Evolutionary conservation across 1,140 invertebrate genomes (phyloP), one percentile per base, ranked within the genome.

Genomic region (Musca vetustissima): DNA sequence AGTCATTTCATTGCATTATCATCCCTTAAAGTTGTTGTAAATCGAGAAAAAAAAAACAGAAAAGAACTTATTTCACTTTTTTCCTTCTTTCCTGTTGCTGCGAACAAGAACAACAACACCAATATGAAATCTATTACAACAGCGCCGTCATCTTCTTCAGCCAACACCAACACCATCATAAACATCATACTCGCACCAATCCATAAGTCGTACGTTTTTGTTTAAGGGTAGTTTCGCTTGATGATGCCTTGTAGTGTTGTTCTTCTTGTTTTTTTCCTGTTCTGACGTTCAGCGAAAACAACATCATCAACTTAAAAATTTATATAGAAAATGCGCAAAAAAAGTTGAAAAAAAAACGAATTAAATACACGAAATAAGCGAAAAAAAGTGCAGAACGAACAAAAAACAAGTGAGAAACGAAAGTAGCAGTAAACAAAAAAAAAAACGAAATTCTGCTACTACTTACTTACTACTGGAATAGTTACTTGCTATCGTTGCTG

Each of bases 1-100:
- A 61, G 28, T 61, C 57, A 36, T 61, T 61, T 61, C 57, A 36
- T 61, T 61, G 57, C 57, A 61, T 61, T 61, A 61, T 61, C 57
- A 61, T 61, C 57, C 57, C 57, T 61, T 61, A 61, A 61, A 32
- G 25, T 36, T 59, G 25, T 36, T 59, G 55, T 25, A 55, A 55
- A 25, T 55, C 22, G 19, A 32, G n/a, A 59, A 32, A 59, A n/a
- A 32, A 59, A 36, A 36, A 59, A 59, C 25, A 59, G 2, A 32
- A 17, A 59, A 14, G 32, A 11, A 59, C 24, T 43, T 43, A 43
- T 43, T 43, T 43, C 36, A 43, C 36, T 43, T 43, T 43, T 43
- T 43, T 43, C 36, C 36, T 43, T 43, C 36, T 43, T 43, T 43
- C 36, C 36, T 43, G 36, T 43, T 43, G 36, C 36, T 43, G 36